Evolutionary conservation across 2,888 invertebrate genomes (phyloP), one percentile per base, ranked within the genome.

Genomic region (Enoplolaimus lenunculus): DNA sequence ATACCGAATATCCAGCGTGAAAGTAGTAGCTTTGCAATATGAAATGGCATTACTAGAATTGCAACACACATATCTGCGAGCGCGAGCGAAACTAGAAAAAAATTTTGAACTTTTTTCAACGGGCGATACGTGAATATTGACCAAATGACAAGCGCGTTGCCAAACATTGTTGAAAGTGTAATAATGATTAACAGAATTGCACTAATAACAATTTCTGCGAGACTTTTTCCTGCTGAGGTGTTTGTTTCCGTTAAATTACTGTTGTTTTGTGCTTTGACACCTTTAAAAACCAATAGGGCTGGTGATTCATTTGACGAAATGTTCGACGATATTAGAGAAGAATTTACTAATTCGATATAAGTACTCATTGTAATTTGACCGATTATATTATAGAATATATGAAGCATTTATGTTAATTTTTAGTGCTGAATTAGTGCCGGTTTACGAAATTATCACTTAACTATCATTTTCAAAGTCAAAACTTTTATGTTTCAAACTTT

Each of bases 81-180:
- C 0, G 94, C 94, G 75, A 94, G 83, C 1, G 93, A 93, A 0
- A 94, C 93, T 77, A 94, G 91, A 83, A 94, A 93, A 83, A 93
- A 94, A 83, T 94, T 94, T 81, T 93, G 94, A 34, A 92, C 93
- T 76, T 91, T 92, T 74, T 92, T 85, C 68, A 93, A 84, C 1
- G 93, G 93, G 79, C 90, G 88, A 83, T 94, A 91, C 0, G 91
- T 93, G 83, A 94, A 93, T n/a, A 94, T 93, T 79, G 92, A 91
- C 60, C 93, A 85, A 76, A 94, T 93, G 70, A 94, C 94, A 75
- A 95, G 84, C 72, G 90, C 88, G 83, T 94, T 94, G 70, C 94
- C 94, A 70, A 93, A 86, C 72, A 93, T 88, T 33, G 93, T 93
- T 74, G 90, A 86, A 64, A 93, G 85, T 74, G 92, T 92, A 77